Evolutionary conservation across 1,140 invertebrate species (phyloP), one percentile per base, ranked within the genome.

Genomic region (Philopotamus ludificatus): DNA sequence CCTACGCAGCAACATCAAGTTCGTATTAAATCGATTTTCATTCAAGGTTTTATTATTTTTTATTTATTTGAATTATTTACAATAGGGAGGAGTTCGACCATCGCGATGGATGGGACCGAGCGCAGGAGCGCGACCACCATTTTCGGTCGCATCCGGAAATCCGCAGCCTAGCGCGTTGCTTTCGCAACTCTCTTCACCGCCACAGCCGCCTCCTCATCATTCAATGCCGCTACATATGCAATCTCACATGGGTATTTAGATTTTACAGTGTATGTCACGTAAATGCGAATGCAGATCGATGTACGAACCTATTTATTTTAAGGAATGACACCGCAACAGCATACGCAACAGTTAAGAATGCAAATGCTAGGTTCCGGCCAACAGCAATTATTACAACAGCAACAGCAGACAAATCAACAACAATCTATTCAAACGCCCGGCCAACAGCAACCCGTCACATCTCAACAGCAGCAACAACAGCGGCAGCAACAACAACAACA

Each of bases 321-420:
- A 69, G 67, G 67, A 50, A 57, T 69, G 51, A 53, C 59, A 12
- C 73, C 75, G 26, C 61, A 63, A 47, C 61, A 54, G 47, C 68
- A 26, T 68, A 70, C 25, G 22, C 73, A 63, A 57, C 77, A 78
- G 25, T 74, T 77, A 15, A 74, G 80, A 42, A 74, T 76, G 26
- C 76, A 63, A 39, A 62, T 62, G 47, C 8, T 69, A 1, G 41
- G 49, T 25, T 39, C 49, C 12, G 49, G 34, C 42, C 73, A 73
- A 21, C 74, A 74, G 41, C 73, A 76, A 55, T 71, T 73, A 61
- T 73, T 74, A 47, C 74, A 77, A 39, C 71, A 74, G 71, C 71
- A 74, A 59, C 78, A 79, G 62, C 77, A 79, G 42, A 70, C 72
- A 42, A 67, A 72, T 15, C 74, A 75, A 16, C 76, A 78, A 47